These are phyloP conservation scores for Mormyrus proboscirostris DNA, from an alignment of 2,797 vertebrate species.

Conservation along the genomic window DNA sequence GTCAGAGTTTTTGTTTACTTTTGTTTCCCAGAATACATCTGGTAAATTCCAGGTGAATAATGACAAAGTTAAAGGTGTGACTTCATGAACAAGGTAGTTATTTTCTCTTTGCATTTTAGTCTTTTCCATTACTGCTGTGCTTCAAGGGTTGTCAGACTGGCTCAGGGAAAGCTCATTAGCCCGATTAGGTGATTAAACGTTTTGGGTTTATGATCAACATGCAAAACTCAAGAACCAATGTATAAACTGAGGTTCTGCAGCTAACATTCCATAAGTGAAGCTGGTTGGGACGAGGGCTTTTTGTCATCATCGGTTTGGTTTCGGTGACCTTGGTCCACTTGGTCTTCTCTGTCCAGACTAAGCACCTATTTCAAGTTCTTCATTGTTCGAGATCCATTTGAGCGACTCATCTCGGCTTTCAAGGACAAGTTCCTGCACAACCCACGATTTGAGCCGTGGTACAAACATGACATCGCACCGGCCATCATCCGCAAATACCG, in stretches of 20 bases:
- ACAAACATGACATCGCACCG: slow-evolving; percentile 89
- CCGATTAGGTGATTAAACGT: not conserved
- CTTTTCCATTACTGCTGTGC: not conserved
- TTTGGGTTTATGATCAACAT: not conserved
- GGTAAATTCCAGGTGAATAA: not conserved
- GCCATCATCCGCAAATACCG: slow-evolving; percentile 91
- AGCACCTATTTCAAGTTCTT: slow-evolving; percentile 94
- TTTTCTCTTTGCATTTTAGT: not conserved
- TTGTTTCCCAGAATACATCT: not conserved
- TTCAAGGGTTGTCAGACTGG: not conserved
- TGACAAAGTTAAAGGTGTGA: not conserved
- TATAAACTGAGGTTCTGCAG: not conserved
- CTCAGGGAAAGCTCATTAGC: not conserved
- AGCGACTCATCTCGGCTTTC: slow-evolving; percentile 92
- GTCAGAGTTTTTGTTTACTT: slow-evolving; percentile 48
- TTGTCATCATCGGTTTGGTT: not conserved
- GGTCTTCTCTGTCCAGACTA: slow-evolving; percentile 58
- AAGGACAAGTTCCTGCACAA: slow-evolving; percentile 98
- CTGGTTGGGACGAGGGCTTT: not conserved
- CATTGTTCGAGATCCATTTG: slow-evolving; percentile 94
- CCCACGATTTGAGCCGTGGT: slow-evolving; percentile 95
- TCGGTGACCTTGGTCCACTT: not conserved
- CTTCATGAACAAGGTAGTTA: not conserved
- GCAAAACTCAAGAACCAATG: not conserved
- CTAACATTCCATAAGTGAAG: not conserved